These are phyloP conservation scores for Dinocampus coccinellae DNA, from an alignment of 2,888 invertebrate species.

Conservation along the genomic window DNA sequence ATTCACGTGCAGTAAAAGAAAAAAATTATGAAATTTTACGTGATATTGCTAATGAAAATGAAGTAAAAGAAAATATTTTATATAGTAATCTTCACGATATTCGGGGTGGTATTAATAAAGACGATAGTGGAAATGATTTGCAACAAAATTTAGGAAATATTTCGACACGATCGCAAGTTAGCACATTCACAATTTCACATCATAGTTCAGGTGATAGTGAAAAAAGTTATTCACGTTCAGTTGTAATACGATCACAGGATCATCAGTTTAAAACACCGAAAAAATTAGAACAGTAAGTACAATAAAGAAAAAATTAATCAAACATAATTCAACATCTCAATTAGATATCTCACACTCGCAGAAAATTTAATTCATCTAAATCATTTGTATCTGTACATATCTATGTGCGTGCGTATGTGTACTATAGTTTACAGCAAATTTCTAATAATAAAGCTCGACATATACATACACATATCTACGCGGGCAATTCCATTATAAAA, in stretches of 20 bases:
- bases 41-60: slow-evolving; percentile 57
- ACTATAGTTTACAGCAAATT: slow-evolving; percentile 33
- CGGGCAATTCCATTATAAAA: slow-evolving; percentile 56
- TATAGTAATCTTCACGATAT: not conserved
- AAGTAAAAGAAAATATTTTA: slow-evolving; percentile 52
- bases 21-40: slow-evolving; percentile 57
- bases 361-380: not conserved
- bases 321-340: not conserved
- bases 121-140: slow-evolving; percentile 44
- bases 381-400: slow-evolving; percentile 33
- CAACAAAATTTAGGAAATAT: slow-evolving; percentile 55
- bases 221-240: slow-evolving; percentile 62
- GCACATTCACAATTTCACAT: slow-evolving; percentile 62
- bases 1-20: slow-evolving; percentile 59
- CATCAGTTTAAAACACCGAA: slow-evolving; percentile 61
- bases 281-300: slow-evolving; percentile 66
- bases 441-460: slow-evolving; percentile 67
- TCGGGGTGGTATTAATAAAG: slow-evolving; percentile 29
- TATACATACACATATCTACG: slow-evolving; percentile 43
- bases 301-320: not conserved
- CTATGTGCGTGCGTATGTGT: not conserved
- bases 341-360: not conserved
- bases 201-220: slow-evolving; percentile 66
- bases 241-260: slow-evolving; percentile 61
- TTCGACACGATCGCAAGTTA: slow-evolving; percentile 63